Percentiles rank a stretch among this genome's conserved stretches.
Evolutionary conservation across 2,113 vertebrate genomes (phyloP).

Genomic region (Maccullochella peelii): DNA sequence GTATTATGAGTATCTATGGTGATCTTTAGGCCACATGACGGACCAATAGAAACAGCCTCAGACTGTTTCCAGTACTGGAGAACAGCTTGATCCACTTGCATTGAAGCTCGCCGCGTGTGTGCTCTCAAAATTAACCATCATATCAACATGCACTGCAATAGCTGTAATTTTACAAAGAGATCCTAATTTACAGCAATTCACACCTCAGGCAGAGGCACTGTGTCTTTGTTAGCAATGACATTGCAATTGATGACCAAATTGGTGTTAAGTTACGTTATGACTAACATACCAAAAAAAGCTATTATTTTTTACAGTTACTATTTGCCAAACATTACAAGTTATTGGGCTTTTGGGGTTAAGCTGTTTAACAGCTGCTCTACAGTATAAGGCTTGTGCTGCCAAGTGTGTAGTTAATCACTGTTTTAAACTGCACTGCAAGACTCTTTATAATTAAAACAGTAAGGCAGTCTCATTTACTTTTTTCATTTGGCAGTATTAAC

Average conservation of each 20-base stretch:
- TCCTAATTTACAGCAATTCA: neutral
- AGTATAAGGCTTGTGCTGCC: slow-evolving; percentile 29
- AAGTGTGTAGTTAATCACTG: slow-evolving; percentile 55
- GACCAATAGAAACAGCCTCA: neutral
- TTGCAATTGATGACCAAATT: neutral
- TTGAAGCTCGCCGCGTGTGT: neutral
- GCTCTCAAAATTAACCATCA: neutral
- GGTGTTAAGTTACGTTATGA: neutral
- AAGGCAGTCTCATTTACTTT: slow-evolving; percentile 32
- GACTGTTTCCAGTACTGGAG: neutral
- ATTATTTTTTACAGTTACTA: neutral
- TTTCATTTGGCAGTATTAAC: slow-evolving; percentile 42
- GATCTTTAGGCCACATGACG: neutral
- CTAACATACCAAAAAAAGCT: neutral
- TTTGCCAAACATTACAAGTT: neutral
- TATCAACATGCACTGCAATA: neutral
- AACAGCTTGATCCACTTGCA: neutral
- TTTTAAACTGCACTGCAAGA: slow-evolving; percentile 47
- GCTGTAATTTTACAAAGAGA: neutral
- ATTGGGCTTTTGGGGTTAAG: slow-evolving; percentile 18
- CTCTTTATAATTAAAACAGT: slow-evolving; percentile 46
- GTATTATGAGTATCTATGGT: neutral
- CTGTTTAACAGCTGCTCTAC: slow-evolving; percentile 19
- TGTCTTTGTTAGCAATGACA: neutral
- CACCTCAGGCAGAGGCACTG: neutral